Evolutionary conservation across 1,140 invertebrate genomes (phyloP), one percentile per base, ranked within the genome.

Genomic region (Phocides pigmalion): DNA sequence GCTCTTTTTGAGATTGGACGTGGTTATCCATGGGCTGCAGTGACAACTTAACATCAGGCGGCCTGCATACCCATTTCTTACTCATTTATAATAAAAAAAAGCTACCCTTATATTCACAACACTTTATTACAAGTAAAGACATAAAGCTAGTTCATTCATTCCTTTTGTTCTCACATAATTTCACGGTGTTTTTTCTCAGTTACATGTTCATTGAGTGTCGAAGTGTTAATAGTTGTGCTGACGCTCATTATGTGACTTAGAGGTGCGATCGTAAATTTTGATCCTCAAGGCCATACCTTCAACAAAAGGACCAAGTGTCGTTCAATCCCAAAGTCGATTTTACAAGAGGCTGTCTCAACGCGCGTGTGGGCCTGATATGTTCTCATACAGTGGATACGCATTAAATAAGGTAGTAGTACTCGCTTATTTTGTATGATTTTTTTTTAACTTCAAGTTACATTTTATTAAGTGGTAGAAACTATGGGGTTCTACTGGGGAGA

Each of bases 141-240:
- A 39, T 32, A 32, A 9, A 35, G 11, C 11, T 4, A 12, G 15
- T 35, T 4, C 49, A 51, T 19, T 51, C 9, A 15, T 51, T 32
- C 4, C 41, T 62, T 62, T 62, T 50, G 44, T 62, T 62, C n/a
- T 51, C 15, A 11, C 14, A 22, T 49, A 35, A 44, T 44, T 44
- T 50, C 61, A 44, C 66, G 46, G 32, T 49, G 4, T 35, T 53
- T 71, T 56, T 56, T 65, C 53, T 41, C 4, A 56, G 37, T 42
- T 25, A 85, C 77, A 80, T 74, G 72, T 86, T 87, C 80, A 90
- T 90, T 87, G 85, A 86, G 68, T 16, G 59, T 62, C 53, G 64
- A 90, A 82, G 88, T 89, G 88, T 89, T 89, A 90, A 90, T 85
- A 82, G 82, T 76, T 70, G 71, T 68, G 82, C 79, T 87, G 87